Conservation (phyloP, 2,888 invertebrate genomes). For the Pheosia tremula region DNA sequence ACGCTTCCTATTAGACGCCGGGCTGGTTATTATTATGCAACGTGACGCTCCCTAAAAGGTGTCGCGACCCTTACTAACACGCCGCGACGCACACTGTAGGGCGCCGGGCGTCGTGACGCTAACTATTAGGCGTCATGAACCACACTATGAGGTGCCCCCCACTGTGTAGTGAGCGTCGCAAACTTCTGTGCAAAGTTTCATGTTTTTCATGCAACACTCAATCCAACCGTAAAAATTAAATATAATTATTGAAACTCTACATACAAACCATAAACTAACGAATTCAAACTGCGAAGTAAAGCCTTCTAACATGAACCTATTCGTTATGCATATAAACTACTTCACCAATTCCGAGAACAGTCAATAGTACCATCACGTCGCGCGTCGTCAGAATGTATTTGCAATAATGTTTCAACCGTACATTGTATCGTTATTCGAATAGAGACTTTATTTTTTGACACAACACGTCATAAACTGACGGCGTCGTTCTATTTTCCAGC, state of each 20-base stretch:
- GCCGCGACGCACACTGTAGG: too few species aligned
- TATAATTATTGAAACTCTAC: constrained; percentile 6
- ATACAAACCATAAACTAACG: constrained; percentile 6
- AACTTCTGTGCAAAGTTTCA: too few species aligned
- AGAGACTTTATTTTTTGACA: neutral
- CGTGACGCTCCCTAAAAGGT: too few species aligned
- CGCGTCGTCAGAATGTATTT: neutral
- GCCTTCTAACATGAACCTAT: constrained; percentile 16
- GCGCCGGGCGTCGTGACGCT: too few species aligned
- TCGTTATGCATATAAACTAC: constrained; percentile 27
- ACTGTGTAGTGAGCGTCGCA: too few species aligned
- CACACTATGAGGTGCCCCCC: too few species aligned
- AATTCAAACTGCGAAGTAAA: constrained; percentile 14
- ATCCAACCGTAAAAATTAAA: constrained; percentile 1
- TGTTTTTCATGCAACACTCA: constrained; percentile 1
- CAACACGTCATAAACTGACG: neutral
- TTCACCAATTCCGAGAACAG: constrained; percentile 5
- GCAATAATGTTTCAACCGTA: neutral
- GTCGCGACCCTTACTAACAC: too few species aligned
- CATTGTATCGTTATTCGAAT: neutral
- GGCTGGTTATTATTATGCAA: too few species aligned
- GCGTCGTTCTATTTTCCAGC: neutral
- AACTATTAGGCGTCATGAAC: too few species aligned
- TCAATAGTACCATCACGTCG: constrained; percentile 4
- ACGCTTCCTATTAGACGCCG: too few species aligned